Conservation (phyloP, 2,113 vertebrate species). For the Mastomys coucha region DNA sequence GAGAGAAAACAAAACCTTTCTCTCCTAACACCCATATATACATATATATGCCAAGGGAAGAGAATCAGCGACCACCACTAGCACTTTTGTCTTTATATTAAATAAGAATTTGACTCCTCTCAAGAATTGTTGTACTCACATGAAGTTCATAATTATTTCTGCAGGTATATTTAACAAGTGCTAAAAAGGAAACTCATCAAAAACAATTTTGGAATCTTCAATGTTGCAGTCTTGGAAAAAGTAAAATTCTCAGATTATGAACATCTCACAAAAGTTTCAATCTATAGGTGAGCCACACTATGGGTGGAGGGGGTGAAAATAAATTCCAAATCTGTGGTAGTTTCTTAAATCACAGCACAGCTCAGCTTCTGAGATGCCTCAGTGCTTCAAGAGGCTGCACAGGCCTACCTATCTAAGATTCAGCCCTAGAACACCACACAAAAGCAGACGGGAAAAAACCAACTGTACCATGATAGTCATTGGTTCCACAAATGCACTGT, state of each 20-base stretch:
- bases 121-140: background rate
- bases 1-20: background rate
- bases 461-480: too few species aligned
- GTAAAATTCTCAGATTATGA: background rate
- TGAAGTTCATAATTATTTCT: slow-evolving; percentile 7
- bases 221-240: background rate
- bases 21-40: background rate
- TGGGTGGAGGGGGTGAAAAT: background rate
- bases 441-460: background rate
- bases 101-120: slow-evolving; percentile 42
- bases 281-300: background rate
- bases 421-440: background rate
- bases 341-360: slow-evolving; percentile 46
- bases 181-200: slow-evolving; percentile 38
- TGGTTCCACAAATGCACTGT: background rate
- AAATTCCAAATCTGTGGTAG: background rate
- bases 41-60: background rate
- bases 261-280: slow-evolving; percentile 30
- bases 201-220: slow-evolving; percentile 47
- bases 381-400: background rate
- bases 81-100: slow-evolving; percentile 33
- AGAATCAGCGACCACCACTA: slow-evolving; percentile 19
- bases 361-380: background rate
- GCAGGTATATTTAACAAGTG: background rate
- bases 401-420: background rate